Conservation (phyloP, 2,113 vertebrate species). For the Abramis brama region DNA sequence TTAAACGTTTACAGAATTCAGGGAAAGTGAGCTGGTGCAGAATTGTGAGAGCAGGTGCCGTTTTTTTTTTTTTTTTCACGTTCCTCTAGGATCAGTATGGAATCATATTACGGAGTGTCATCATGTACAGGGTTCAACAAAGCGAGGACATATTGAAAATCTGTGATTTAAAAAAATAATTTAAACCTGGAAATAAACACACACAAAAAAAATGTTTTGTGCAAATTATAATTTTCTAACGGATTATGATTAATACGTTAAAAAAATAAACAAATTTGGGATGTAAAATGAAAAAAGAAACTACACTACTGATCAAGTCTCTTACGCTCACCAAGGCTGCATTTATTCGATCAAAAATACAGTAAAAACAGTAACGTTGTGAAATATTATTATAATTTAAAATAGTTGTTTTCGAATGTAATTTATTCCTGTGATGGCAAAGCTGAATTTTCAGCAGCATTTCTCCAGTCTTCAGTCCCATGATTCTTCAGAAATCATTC, state of each 20-base stretch:
- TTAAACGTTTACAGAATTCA: slow-evolving; percentile 33
- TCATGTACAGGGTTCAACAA: background rate
- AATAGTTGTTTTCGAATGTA: background rate
- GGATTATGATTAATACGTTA: no score
- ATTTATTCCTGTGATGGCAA: background rate
- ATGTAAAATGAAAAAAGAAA: background rate
- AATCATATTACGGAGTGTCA: background rate
- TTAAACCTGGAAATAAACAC: background rate
- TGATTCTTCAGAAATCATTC: background rate
- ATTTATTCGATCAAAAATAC: background rate
- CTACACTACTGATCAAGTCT: background rate
- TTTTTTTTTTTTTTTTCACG: background rate
- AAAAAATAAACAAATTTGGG: background rate
- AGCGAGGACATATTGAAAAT: background rate
- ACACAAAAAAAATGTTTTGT: no score
- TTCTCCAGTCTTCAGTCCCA: background rate
- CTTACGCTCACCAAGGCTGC: background rate
- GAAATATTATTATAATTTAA: background rate
- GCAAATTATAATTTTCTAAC: no score
- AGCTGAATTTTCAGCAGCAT: no score
- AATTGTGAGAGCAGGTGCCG: background rate
- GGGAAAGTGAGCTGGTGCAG: background rate
- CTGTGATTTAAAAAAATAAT: background rate
- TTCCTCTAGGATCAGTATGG: background rate
- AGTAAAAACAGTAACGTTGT: background rate